Conservation (phyloP, 2,797 vertebrate genomes). For the Molossus molossus region DNA sequence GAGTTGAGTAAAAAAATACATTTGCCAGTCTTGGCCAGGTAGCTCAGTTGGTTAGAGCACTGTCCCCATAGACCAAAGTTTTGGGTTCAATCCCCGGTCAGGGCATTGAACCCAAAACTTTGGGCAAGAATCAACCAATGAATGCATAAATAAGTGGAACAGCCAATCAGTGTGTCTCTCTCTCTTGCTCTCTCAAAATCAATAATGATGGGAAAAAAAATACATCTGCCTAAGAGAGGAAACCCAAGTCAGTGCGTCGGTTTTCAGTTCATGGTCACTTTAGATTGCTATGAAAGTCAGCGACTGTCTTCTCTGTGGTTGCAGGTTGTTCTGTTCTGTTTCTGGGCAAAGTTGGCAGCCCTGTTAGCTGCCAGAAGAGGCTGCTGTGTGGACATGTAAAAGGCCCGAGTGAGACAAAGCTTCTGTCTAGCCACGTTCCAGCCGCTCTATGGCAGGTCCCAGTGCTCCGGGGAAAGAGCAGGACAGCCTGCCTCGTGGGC, state of each 20-base stretch:
- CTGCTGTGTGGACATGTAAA: slow-evolving; percentile 32
- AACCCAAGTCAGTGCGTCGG: neutral
- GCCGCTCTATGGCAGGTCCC: neutral
- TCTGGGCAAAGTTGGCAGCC: neutral
- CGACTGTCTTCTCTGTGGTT: neutral
- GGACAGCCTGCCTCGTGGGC: neutral
- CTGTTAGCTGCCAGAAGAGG: neutral
- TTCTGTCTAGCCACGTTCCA: slow-evolving; percentile 15
- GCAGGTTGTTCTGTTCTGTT: neutral
- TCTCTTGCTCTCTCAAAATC: too few relatives aligned
- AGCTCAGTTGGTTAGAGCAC: neutral
- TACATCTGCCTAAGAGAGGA: slow-evolving; percentile 13
- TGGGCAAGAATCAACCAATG: neutral
- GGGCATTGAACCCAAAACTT: neutral
- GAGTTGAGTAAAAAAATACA: neutral
- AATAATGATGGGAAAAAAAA: neutral
- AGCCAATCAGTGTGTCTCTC: too few relatives aligned
- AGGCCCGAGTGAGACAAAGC: neutral
- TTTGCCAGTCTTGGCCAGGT: neutral
- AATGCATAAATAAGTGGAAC: neutral
- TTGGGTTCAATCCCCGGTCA: neutral
- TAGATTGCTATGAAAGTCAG: slow-evolving; percentile 5
- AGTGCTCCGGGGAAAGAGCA: neutral
- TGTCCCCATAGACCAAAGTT: neutral
- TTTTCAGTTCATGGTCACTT: slow-evolving; percentile 25